These are phyloP conservation scores for Schizopygopsis malacanthus DNA, from an alignment of 2,797 vertebrate genomes.

Conservation along the genomic window DNA sequence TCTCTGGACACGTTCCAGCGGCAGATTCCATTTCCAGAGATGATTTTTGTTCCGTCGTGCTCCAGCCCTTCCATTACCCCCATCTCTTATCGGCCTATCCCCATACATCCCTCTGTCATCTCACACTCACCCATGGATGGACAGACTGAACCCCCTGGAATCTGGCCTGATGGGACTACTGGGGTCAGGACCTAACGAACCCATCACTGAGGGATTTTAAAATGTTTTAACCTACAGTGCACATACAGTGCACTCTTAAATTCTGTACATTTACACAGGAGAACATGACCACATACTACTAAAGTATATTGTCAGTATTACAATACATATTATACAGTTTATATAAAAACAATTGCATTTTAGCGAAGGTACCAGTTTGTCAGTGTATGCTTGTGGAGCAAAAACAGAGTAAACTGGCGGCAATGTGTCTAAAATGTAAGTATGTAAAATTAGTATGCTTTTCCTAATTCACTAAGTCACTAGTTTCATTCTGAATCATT, in stretches of 20 bases:
- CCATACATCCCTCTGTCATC: constrained; percentile 52
- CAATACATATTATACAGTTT: neutral
- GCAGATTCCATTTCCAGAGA: constrained; percentile 55
- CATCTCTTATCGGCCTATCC: constrained; percentile 51
- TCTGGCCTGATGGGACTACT: neutral
- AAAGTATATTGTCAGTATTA: neutral
- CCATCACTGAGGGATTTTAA: constrained; percentile 66
- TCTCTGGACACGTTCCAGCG: constrained; percentile 57
- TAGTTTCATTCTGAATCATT: too few relatives aligned
- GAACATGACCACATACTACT: neutral
- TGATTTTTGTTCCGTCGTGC: constrained; percentile 46
- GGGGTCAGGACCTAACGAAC: constrained; percentile 68
- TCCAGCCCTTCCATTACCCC: constrained; percentile 42
- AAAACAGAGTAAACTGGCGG: neutral
- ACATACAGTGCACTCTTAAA: constrained; percentile 69
- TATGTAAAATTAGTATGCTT: too few relatives aligned
- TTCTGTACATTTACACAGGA: constrained; percentile 40
- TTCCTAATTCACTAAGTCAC: neutral
- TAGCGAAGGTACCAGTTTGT: neutral
- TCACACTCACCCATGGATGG: constrained; percentile 8
- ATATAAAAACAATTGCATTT: neutral
- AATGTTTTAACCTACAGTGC: constrained; percentile 61
- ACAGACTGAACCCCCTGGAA: constrained; percentile 17
- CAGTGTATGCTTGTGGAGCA: neutral
- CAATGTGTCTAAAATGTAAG: neutral